Conservation (phyloP, 2,888 invertebrate genomes). For the Lissonota sp. region DNA sequence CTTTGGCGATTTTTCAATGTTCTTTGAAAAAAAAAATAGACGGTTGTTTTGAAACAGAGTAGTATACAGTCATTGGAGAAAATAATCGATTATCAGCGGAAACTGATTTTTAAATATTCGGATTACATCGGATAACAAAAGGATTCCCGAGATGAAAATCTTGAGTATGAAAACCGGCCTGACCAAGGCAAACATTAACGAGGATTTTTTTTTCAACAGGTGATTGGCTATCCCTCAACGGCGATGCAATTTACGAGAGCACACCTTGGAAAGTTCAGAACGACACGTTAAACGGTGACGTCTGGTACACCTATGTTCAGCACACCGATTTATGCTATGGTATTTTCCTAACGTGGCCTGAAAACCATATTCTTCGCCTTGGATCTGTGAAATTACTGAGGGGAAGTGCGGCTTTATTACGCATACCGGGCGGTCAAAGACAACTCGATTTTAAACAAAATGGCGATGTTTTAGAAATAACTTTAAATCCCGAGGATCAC, state of each 20-base stretch:
- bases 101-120: too few relatives aligned
- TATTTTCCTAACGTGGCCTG: slow-evolving; percentile 88
- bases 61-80: too few relatives aligned
- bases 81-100: too few relatives aligned
- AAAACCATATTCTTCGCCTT: slow-evolving; percentile 85
- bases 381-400: slow-evolving; percentile 82
- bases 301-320: slow-evolving; percentile 90
- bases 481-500: slow-evolving; percentile 71
- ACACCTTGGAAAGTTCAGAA: slow-evolving; percentile 93
- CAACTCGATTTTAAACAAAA: slow-evolving; percentile 72
- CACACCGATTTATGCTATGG: slow-evolving; percentile 86
- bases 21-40: too few relatives aligned
- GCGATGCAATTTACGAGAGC: slow-evolving; percentile 93
- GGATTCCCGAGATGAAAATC: too few relatives aligned
- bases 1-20: too few relatives aligned
- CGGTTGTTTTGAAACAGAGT: too few relatives aligned
- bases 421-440: slow-evolving; percentile 82
- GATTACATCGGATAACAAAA: too few relatives aligned
- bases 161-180: too few relatives aligned
- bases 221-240: slow-evolving; percentile 92
- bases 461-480: slow-evolving; percentile 61
- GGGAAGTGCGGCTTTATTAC: background rate
- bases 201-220: slow-evolving; percentile 69
- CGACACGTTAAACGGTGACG: slow-evolving; percentile 88
- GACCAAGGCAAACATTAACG: background rate